These are phyloP conservation scores for Leptinotarsa texana DNA, from an alignment of 1,140 invertebrate species.

Conservation along the genomic window DNA sequence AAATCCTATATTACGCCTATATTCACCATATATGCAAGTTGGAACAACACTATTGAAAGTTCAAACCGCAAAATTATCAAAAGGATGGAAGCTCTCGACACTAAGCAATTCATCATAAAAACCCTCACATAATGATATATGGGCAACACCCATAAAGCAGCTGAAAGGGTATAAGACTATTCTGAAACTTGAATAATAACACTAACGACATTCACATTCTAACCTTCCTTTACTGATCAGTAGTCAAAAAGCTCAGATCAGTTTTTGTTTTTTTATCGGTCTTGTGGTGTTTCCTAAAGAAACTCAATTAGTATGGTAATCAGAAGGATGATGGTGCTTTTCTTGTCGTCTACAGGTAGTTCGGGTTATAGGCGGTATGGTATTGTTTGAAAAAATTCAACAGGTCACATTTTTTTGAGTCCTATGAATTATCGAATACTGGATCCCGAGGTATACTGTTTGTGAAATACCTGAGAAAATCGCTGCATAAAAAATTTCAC, in stretches of 20 bases:
- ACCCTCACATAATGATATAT: background rate
- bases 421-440: too few relatives aligned
- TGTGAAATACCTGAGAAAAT: too few relatives aligned
- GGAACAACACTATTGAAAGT: too few relatives aligned
- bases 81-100: background rate
- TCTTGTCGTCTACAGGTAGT: constrained; percentile 15
- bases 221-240: background rate
- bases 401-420: constrained; percentile 6
- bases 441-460: too few relatives aligned
- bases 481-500: too few relatives aligned
- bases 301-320: constrained; percentile 18
- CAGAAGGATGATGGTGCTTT: constrained; percentile 10
- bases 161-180: too few relatives aligned
- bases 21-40: too few relatives aligned
- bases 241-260: constrained; percentile 7
- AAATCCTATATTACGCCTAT: too few relatives aligned
- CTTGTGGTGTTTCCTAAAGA: background rate
- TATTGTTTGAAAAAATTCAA: constrained; percentile 7
- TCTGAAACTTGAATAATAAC: too few relatives aligned
- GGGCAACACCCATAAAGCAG: too few relatives aligned
- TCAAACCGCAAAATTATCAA: too few relatives aligned
- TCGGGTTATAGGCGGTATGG: background rate
- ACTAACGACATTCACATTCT: background rate
- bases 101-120: background rate
- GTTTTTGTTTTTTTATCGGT: constrained; percentile 10